Conservation (phyloP, 2,113 vertebrate species). For the Myiozetetes cayanensis region DNA sequence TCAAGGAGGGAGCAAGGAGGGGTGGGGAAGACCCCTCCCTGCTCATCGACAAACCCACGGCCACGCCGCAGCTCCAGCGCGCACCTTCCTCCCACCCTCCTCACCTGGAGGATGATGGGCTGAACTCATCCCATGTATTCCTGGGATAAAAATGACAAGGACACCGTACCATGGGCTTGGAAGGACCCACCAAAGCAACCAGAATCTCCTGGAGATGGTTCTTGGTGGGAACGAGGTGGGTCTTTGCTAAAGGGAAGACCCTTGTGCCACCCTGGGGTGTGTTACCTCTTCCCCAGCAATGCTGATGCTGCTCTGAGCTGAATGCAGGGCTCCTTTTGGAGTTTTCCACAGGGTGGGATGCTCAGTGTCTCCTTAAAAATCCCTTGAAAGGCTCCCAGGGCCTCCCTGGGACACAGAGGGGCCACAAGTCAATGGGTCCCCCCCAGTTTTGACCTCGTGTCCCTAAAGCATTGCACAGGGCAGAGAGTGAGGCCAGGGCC, state of each 20-base stretch:
- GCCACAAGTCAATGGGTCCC: rapidly evolving
- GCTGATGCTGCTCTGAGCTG: neutral
- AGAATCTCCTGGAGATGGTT: neutral
- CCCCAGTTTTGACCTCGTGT: neutral
- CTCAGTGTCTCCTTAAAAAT: neutral
- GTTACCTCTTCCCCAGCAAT: neutral
- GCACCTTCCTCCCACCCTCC: neutral
- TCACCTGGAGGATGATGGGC: neutral
- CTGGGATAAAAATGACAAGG: neutral
- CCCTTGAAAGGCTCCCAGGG: neutral
- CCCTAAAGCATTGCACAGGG: neutral
- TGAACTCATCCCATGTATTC: neutral
- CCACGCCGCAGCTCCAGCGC: rapidly evolving
- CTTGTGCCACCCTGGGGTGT: rapidly evolving
- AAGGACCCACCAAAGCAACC: neutral
- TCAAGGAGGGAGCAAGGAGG: neutral
- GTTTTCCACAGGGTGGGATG: neutral
- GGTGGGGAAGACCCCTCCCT: neutral
- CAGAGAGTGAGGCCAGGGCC: neutral
- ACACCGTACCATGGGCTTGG: rapidly evolving
- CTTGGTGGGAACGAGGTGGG: neutral
- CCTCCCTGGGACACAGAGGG: neutral
- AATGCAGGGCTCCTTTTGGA: rapidly evolving
- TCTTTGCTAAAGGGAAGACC: neutral
- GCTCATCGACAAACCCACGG: neutral